A percentile compares a stretch with the other conserved stretches of the same genome.
These are phyloP conservation scores for Rallus crepitans DNA, from an alignment of 2,797 vertebrate species.

Conservation along the genomic window DNA sequence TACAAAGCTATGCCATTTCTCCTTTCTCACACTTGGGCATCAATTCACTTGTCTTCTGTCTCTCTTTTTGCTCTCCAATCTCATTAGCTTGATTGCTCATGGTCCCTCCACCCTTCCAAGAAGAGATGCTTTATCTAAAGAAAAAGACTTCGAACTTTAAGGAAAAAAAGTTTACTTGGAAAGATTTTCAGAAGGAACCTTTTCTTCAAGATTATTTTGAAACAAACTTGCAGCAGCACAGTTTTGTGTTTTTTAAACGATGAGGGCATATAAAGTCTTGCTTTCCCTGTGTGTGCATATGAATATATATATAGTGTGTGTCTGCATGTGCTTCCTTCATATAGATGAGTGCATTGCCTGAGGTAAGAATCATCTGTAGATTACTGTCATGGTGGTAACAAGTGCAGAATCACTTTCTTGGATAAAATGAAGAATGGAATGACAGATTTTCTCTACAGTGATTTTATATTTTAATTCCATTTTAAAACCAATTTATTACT, in stretches of 20 bases:
- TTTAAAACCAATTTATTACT: background rate
- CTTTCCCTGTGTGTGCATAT: background rate
- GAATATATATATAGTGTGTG: background rate
- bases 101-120: background rate
- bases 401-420: background rate
- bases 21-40: background rate
- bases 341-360: background rate
- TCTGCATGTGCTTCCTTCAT: accelerated
- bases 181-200: background rate
- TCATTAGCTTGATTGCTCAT: background rate
- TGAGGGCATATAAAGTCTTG: background rate
- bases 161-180: background rate
- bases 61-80: background rate
- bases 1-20: background rate
- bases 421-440: background rate
- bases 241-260: background rate
- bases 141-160: background rate
- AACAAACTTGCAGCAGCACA: background rate
- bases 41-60: background rate
- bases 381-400: background rate
- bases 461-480: background rate
- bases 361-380: background rate
- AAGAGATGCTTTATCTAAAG: background rate
- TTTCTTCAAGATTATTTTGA: background rate
- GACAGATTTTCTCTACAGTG: background rate